A percentile compares a stretch with the other conserved stretches of the same genome.
Conservation (phyloP, 1,140 invertebrate species). For the Pseudomyrmex dendroicus region DNA sequence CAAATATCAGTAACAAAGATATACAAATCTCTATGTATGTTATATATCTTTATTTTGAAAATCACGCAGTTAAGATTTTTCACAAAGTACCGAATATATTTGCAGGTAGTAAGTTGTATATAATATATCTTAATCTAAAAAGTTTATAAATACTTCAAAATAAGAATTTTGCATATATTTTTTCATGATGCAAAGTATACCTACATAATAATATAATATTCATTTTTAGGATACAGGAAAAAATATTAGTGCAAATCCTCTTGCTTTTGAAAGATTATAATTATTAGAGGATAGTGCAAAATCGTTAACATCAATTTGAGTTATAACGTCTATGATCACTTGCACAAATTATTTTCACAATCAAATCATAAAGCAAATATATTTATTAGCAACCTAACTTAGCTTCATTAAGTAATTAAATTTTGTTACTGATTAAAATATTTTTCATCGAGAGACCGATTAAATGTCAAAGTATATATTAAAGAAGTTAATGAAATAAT, state of each 20-base stretch:
- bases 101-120: slow-evolving; percentile 42
- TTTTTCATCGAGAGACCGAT: too few species aligned
- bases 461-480: too few species aligned
- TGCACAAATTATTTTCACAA: slow-evolving; percentile 39
- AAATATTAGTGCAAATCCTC: slow-evolving; percentile 3
- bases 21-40: slow-evolving; percentile 16
- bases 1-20: slow-evolving; percentile 24
- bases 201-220: slow-evolving; percentile 48
- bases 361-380: slow-evolving; percentile 52
- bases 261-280: neutral
- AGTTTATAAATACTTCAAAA: slow-evolving; percentile 57
- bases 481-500: too few species aligned
- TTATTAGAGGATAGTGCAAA: neutral
- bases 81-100: slow-evolving; percentile 65
- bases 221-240: slow-evolving; percentile 11
- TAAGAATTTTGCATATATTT: slow-evolving; percentile 38
- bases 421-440: too few species aligned
- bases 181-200: slow-evolving; percentile 37
- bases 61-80: slow-evolving; percentile 68
- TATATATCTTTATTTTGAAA: slow-evolving; percentile 72
- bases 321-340: slow-evolving; percentile 36
- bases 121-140: slow-evolving; percentile 67
- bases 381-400: too few species aligned
- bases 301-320: slow-evolving; percentile 24
- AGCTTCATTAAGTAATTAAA: too few species aligned